Percentiles rank a stretch among this genome's conserved stretches.
These are phyloP conservation scores for Acleris holmiana DNA, from an alignment of 2,888 invertebrate genomes.

Conservation along the genomic window DNA sequence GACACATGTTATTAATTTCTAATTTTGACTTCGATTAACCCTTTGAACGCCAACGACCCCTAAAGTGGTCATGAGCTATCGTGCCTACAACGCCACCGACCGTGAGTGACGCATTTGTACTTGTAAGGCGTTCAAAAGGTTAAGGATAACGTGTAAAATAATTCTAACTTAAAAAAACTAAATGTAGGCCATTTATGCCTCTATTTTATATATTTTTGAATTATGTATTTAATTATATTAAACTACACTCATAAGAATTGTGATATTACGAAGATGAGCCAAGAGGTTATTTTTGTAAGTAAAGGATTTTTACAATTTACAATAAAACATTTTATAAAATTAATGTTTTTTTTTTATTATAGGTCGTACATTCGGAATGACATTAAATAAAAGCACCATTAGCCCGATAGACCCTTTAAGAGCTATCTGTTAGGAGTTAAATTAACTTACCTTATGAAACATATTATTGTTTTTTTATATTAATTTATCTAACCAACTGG, in stretches of 20 bases:
- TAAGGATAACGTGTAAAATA: too few species aligned
- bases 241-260: slow-evolving; percentile 4
- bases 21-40: too few species aligned
- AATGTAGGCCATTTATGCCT: too few species aligned
- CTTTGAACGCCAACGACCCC: too few species aligned
- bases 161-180: too few species aligned
- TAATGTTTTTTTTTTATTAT: slow-evolving; percentile 5
- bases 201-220: background rate
- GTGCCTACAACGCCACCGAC: too few species aligned
- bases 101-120: too few species aligned
- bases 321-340: slow-evolving; percentile 3
- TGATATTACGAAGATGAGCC: slow-evolving; percentile 35
- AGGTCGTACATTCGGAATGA: slow-evolving; percentile 26
- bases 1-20: too few species aligned
- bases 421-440: slow-evolving; percentile 7
- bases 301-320: slow-evolving; percentile 7
- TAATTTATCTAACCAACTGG: slow-evolving; percentile 8
- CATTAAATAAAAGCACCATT: slow-evolving; percentile 31
- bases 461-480: background rate
- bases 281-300: slow-evolving; percentile 35
- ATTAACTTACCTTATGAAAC: slow-evolving; percentile 16
- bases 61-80: too few species aligned
- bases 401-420: slow-evolving; percentile 4
- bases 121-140: too few species aligned
- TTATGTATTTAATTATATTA: background rate